Conservation (phyloP, 2,797 vertebrate genomes). For the Alcedo quadribrachys region DNA sequence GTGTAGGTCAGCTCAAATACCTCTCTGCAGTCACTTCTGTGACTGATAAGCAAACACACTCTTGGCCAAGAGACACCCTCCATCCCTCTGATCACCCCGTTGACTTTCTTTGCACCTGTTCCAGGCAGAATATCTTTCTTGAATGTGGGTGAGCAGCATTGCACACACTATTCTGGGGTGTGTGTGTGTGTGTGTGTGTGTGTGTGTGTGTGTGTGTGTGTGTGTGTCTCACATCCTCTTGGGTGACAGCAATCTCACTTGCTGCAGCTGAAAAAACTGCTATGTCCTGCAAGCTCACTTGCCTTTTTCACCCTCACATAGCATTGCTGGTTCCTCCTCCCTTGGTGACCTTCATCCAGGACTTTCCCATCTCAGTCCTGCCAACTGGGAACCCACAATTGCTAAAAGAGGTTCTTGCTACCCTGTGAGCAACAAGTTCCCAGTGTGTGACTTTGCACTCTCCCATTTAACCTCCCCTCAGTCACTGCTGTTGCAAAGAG, state of each 20-base stretch:
- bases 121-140: neutral
- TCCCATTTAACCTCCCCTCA: neutral
- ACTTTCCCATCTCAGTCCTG: neutral
- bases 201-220: no score
- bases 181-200: no score
- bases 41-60: neutral
- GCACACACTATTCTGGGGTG: neutral
- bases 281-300: neutral
- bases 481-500: neutral
- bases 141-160: neutral
- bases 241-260: neutral
- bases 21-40: neutral
- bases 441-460: neutral
- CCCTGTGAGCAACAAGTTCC: neutral
- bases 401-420: neutral
- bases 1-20: neutral
- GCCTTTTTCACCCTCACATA: neutral
- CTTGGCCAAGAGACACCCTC: neutral
- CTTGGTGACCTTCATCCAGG: neutral
- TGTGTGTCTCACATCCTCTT: neutral
- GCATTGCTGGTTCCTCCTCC: neutral
- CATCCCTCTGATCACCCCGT: neutral
- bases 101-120: conserved; percentile 36
- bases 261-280: neutral
- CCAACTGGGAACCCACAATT: neutral